Evolutionary conservation across 92 coral and sea anemone genomes (phyloP).

Genomic region (Actinernus sp.): DNA sequence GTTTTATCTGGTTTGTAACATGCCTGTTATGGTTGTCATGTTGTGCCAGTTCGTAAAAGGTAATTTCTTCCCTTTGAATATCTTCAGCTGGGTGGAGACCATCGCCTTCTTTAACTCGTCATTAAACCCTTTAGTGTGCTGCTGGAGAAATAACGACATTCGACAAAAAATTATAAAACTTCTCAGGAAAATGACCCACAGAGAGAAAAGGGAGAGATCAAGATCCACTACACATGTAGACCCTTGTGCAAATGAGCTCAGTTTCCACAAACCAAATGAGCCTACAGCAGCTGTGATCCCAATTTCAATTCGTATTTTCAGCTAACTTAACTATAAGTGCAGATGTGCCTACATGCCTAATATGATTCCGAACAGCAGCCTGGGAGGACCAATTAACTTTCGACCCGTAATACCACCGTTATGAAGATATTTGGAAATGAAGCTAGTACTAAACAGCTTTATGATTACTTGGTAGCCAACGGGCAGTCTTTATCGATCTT

Average conservation of each 20-base stretch:
- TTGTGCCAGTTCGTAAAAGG: conserved; percentile 40
- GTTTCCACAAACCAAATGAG: not conserved
- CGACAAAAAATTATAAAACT: conserved; percentile 25
- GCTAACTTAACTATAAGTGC: too few species aligned
- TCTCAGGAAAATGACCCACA: conserved; percentile 3
- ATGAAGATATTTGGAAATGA: too few species aligned
- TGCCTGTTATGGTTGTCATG: conserved; percentile 62
- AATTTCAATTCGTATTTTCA: too few species aligned
- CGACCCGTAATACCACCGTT: too few species aligned
- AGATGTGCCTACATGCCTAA: too few species aligned
- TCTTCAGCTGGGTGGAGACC: conserved; percentile 81
- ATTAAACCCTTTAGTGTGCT: conserved; percentile 72
- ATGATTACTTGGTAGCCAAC: too few species aligned
- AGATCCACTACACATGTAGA: conserved; percentile 12
- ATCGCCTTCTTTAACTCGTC: conserved; percentile 67
- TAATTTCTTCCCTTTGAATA: conserved; percentile 32
- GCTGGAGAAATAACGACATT: conserved; percentile 60
- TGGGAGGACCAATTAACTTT: too few species aligned
- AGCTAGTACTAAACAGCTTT: too few species aligned
- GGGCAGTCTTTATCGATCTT: too few species aligned
- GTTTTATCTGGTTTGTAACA: conserved; percentile 48
- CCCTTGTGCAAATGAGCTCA: not conserved
- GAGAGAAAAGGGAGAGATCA: conserved; percentile 3
- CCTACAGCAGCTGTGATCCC: not conserved
- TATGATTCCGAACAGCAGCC: too few species aligned